Conservation (phyloP, 2,888 invertebrate genomes). For the Bombyx huttoni region DNA sequence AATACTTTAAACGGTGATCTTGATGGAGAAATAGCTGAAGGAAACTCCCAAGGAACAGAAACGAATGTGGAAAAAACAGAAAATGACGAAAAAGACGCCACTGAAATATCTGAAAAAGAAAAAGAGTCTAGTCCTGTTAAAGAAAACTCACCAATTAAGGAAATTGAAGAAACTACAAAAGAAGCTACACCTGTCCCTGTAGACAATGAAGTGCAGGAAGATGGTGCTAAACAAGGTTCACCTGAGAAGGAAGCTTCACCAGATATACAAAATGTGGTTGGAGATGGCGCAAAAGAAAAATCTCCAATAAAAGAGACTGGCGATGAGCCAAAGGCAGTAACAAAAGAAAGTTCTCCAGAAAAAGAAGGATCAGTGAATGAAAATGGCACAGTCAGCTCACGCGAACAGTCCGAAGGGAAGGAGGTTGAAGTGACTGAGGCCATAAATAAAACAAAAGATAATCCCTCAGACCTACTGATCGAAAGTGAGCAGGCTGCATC, state of each 20-base stretch:
- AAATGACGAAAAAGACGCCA: slow-evolving; percentile 16
- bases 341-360: slow-evolving; percentile 42
- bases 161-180: slow-evolving; percentile 17
- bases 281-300: slow-evolving; percentile 29
- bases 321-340: slow-evolving; percentile 25
- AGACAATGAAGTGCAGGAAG: slow-evolving; percentile 7
- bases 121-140: slow-evolving; percentile 23
- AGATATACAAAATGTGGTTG: slow-evolving; percentile 34
- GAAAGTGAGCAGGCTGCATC: slow-evolving; percentile 52
- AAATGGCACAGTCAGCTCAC: slow-evolving; percentile 57
- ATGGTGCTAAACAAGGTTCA: slow-evolving; percentile 9
- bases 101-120: slow-evolving; percentile 18
- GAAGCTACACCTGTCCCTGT: not conserved
- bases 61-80: slow-evolving; percentile 11
- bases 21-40: slow-evolving; percentile 34
- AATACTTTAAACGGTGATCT: slow-evolving; percentile 49
- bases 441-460: slow-evolving; percentile 39
- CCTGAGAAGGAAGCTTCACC: slow-evolving; percentile 15
- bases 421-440: slow-evolving; percentile 22
- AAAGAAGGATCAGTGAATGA: slow-evolving; percentile 41
- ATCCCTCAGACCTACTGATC: slow-evolving; percentile 54
- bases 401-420: slow-evolving; percentile 54
- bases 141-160: slow-evolving; percentile 26
- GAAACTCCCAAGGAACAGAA: slow-evolving; percentile 38
- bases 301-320: slow-evolving; percentile 29